These are phyloP conservation scores for Dysmachus trigonus DNA, from an alignment of 2,888 invertebrate species.

Conservation along the genomic window DNA sequence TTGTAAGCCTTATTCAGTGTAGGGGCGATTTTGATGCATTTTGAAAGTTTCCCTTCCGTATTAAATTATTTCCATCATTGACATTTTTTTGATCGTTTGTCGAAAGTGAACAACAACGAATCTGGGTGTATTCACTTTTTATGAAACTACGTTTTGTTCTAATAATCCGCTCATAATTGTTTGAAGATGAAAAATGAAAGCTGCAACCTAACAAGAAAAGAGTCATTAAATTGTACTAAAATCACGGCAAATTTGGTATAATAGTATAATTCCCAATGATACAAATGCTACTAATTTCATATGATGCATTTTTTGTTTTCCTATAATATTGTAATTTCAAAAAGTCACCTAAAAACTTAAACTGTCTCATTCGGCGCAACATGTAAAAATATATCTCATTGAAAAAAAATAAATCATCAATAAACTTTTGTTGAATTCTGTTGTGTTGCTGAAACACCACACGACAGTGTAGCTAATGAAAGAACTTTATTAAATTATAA, in stretches of 20 bases:
- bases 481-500: not conserved
- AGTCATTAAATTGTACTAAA: too few relatives aligned
- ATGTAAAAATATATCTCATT: not conserved
- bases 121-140: too few relatives aligned
- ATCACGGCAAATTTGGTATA: too few relatives aligned
- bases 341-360: not conserved
- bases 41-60: too few relatives aligned
- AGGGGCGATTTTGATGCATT: too few relatives aligned
- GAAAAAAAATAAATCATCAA: not conserved
- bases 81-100: too few relatives aligned
- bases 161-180: too few relatives aligned
- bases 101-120: too few relatives aligned
- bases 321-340: not conserved
- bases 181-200: too few relatives aligned
- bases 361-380: not conserved
- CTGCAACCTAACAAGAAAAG: too few relatives aligned
- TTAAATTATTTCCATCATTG: not conserved
- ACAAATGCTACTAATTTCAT: not conserved
- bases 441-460: not conserved
- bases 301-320: not conserved
- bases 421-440: not conserved
- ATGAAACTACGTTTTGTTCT: too few relatives aligned
- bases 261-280: not conserved
- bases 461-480: not conserved
- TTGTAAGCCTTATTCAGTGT: too few relatives aligned